Base-by-base conservation (phyloP, 2,888 invertebrate genomes). In the Hyppa rectilinea region DNA sequence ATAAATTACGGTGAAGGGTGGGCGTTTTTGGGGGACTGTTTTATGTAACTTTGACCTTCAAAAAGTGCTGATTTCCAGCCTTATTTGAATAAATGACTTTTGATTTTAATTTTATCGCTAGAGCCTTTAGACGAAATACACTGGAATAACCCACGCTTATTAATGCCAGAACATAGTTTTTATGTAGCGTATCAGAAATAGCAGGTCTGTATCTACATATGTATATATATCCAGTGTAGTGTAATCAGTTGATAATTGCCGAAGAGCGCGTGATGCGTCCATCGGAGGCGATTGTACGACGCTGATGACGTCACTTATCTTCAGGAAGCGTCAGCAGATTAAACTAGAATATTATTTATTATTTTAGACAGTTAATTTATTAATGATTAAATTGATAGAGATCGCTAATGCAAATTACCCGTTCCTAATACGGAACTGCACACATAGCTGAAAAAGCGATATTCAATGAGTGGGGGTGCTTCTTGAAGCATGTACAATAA, bases 201-300 rank as follows among this genome's bases (percentile, higher is more conserved):
- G 62, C 26, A 0, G 0, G 14, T 45, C 4, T 67, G n/a, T n/a
- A n/a, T n/a, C n/a, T n/a, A n/a, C n/a, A n/a, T n/a, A n/a, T n/a
- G n/a, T n/a, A 76, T 78, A 62, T 47, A 31, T 53, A 56, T 68
- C 64, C 62, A 80, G 69, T 75, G 59, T 66, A 80, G 74, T 79
- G 69, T 84, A 87, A 85, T 87, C 84, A 83, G 79, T 73, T 78
- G 83, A 84, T 87, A 84, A 85, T 87, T 80, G 79, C 78, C 43
- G 71, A 68, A 80, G 78, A 77, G 45, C 34, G 71, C 75, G 77
- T 83, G 82, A 82, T 84, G 79, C 78, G 84, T 83, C 82, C 69
- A 80, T 81, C 79, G 76, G 62, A 52, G 69, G 14, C 26, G 47
- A 60, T 75, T 53, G 38, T 75, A 45, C 40, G 56, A 63, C 34